Percentiles rank a stretch among this genome's conserved stretches.
Conservation (phyloP, 2,113 vertebrate genomes). For the Chaetorhynchus papuensis region DNA sequence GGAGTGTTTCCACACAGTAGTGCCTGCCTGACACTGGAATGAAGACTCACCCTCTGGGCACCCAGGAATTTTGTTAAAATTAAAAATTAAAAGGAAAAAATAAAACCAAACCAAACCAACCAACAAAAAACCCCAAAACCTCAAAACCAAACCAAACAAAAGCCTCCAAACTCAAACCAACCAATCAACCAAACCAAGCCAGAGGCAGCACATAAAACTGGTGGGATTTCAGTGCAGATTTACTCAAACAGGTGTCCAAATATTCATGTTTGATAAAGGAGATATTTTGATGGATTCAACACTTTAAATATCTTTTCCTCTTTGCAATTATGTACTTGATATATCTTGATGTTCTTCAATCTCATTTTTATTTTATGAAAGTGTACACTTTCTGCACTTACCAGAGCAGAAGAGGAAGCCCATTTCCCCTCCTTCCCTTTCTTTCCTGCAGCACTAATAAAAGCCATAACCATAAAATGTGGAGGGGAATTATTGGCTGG, state of each 20-base stretch:
- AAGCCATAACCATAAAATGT: background rate
- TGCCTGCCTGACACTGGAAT: background rate
- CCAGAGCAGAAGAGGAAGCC: background rate
- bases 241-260: background rate
- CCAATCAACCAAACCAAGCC: background rate
- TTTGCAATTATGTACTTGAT: background rate
- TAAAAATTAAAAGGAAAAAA: background rate
- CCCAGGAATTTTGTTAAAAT: background rate
- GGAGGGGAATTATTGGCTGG: background rate
- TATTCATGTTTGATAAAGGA: background rate
- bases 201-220: background rate
- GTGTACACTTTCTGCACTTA: background rate
- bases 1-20: background rate
- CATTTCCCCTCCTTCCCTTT: background rate
- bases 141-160: background rate
- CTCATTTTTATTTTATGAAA: background rate
- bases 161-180: too few species aligned
- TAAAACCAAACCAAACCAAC: too few species aligned
- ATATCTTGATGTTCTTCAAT: background rate
- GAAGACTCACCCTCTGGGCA: background rate
- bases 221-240: background rate
- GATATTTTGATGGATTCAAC: rapidly evolving
- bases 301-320: background rate
- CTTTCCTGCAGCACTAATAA: background rate
- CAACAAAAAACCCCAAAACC: background rate